Base-by-base conservation (phyloP, 2,888 invertebrate species). In the Drosophila koepferae region DNA sequence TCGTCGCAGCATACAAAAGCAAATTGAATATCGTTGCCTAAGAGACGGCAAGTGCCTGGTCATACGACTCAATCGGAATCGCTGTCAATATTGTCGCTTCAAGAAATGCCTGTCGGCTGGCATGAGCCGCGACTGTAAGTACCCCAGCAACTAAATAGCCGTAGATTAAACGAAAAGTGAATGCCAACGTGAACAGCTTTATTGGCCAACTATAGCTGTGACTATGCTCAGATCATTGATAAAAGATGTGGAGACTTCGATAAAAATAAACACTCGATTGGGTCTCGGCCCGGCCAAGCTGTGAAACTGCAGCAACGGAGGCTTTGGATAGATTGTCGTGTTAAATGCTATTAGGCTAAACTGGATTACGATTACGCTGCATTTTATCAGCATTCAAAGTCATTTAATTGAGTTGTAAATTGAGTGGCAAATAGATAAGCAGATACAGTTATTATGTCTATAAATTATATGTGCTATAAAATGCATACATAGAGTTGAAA, bases 91-190 rank as follows among this genome's bases (percentile, higher is more conserved):
- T 94, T 99, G 98, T 95, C 96, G 98, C 91, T 98, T 99, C 94
- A 98, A 97, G 94, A 99, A 99, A 96, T 98, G 98, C 94, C 95
- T 98, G 74, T 96, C 98, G 44, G 98, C 98, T 91, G 98, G 98
- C 93, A 98, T 98, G 98, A 98, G 98, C 92, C 96, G 98, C 91
- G 98, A 98, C 94, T 98, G 98, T 98, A 94, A 97, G 98, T 97
- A 94, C 63, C 28, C 20, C 23, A 46, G 46, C 23, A 1, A 7
- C 46, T 23, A 28, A 23, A 2, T 28, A 46, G 46, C 20, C 53
- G 16, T 20, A 38, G 38, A 16, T 8, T 54, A 38, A 5, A 16
- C 9, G 1, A 20, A 72, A 72, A 77, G 77, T 77, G 74, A 80
- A 77, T 62, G 59, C 46, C 61, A 46, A 51, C 74, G 20, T 78